Evolutionary conservation across 2,888 invertebrate genomes (phyloP).

Genomic region (Acleris literana): DNA sequence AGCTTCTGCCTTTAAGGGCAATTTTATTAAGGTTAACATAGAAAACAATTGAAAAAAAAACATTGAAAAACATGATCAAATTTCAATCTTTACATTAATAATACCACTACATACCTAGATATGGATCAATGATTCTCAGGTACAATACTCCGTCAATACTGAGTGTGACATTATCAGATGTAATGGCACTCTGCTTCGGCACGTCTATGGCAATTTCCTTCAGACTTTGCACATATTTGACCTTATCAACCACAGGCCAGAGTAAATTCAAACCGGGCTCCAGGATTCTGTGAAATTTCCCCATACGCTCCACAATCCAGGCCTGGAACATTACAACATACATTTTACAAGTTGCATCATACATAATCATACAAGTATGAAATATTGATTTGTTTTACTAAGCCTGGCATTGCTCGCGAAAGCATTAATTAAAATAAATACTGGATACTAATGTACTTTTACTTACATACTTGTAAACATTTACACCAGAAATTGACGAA

Average conservation of each 20-base stretch:
- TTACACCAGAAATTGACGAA: no score
- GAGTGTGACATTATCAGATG: slow-evolving; percentile 98
- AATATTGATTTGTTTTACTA: no score
- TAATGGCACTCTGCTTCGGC: slow-evolving; percentile 99
- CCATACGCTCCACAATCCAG: slow-evolving; percentile 99
- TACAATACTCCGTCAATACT: slow-evolving; percentile 99
- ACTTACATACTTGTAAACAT: no score
- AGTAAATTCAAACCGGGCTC: slow-evolving; percentile 97
- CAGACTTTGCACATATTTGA: slow-evolving; percentile 98
- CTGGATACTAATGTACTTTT: no score
- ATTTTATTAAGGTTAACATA: no score
- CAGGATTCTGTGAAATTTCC: slow-evolving; percentile 95
- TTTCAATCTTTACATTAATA: neutral
- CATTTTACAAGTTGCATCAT: no score
- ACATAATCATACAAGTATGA: no score
- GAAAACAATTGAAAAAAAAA: no score
- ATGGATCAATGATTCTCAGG: slow-evolving; percentile 96
- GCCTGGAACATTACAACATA: slow-evolving; percentile 84
- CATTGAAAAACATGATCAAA: no score
- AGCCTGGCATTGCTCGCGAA: no score
- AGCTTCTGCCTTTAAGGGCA: no score
- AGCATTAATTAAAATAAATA: no score
- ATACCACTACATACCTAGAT: slow-evolving; percentile 84
- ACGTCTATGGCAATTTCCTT: slow-evolving; percentile 99
- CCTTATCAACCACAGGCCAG: slow-evolving; percentile 94